Evolutionary conservation across 2,888 invertebrate species (phyloP).

Genomic region (Chalcosyrphus nemorum): DNA sequence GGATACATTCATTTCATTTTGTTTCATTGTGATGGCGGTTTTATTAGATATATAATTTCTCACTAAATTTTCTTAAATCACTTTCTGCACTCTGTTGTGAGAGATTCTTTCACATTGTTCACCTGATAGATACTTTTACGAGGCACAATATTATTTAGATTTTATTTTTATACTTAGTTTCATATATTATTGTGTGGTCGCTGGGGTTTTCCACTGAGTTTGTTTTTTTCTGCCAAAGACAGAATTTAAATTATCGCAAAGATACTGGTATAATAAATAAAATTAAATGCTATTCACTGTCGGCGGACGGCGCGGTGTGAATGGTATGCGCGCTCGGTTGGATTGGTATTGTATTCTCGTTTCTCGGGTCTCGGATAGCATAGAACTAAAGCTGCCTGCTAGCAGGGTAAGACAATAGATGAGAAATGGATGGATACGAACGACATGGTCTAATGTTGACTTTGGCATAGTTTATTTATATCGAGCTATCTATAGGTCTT

Average conservation of each 20-base stretch:
- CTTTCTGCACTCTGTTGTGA: background rate
- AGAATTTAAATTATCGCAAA: constrained; percentile 15
- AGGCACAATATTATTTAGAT: background rate
- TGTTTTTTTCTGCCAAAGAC: constrained; percentile 38
- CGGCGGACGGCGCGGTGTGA: constrained; percentile 8
- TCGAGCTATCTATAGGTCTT: constrained; percentile 1
- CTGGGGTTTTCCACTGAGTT: constrained; percentile 34
- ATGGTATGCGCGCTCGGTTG: constrained; percentile 45
- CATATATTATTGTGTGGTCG: constrained; percentile 33
- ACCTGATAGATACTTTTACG: constrained; percentile 6
- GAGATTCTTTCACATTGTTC: constrained; percentile 52
- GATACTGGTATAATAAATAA: too few relatives aligned
- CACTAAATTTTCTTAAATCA: background rate
- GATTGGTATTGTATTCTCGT: constrained; percentile 22
- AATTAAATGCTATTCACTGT: constrained; percentile 47
- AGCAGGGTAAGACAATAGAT: constrained; percentile 61
- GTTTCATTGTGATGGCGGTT: constrained; percentile 77
- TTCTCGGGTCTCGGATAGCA: constrained; percentile 14
- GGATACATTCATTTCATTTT: constrained; percentile 82
- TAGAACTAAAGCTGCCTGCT: constrained; percentile 24
- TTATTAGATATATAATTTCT: background rate
- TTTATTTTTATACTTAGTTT: constrained; percentile 33
- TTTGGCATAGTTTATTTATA: constrained; percentile 68
- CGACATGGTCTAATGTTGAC: constrained; percentile 63
- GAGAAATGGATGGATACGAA: constrained; percentile 47